These are phyloP conservation scores for Silurus asotus DNA, from an alignment of 2,113 vertebrate genomes.

Conservation along the genomic window DNA sequence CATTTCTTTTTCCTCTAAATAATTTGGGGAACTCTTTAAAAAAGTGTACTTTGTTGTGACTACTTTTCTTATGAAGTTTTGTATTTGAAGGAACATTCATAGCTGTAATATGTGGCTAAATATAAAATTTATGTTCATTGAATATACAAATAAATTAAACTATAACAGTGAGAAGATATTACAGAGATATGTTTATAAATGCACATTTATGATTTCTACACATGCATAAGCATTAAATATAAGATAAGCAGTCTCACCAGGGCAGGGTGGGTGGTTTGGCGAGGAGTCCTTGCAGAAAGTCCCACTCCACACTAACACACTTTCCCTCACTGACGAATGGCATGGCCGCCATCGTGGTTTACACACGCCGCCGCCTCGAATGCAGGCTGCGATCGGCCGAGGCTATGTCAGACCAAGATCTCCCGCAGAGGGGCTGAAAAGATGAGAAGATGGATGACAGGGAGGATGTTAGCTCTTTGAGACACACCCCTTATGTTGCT, in stretches of 20 bases:
- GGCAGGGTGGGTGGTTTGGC: constrained; percentile 84
- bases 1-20: neutral
- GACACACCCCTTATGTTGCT: neutral
- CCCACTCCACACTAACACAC: constrained; percentile 85
- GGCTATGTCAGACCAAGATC: constrained; percentile 64
- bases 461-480: neutral
- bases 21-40: neutral
- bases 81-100: neutral
- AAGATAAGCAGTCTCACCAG: constrained; percentile 73
- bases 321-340: constrained; percentile 82
- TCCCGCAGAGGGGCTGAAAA: constrained; percentile 56
- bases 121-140: neutral
- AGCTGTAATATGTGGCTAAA: neutral
- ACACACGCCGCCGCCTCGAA: constrained; percentile 65
- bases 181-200: neutral
- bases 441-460: neutral
- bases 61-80: neutral
- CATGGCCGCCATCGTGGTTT: constrained; percentile 80
- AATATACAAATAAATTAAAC: neutral
- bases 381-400: constrained; percentile 69
- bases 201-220: neutral
- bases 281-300: constrained; percentile 84
- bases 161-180: neutral
- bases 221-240: neutral
- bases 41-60: neutral